Conservation (phyloP, 2,797 vertebrate genomes). For the Gobio occitaniae region DNA sequence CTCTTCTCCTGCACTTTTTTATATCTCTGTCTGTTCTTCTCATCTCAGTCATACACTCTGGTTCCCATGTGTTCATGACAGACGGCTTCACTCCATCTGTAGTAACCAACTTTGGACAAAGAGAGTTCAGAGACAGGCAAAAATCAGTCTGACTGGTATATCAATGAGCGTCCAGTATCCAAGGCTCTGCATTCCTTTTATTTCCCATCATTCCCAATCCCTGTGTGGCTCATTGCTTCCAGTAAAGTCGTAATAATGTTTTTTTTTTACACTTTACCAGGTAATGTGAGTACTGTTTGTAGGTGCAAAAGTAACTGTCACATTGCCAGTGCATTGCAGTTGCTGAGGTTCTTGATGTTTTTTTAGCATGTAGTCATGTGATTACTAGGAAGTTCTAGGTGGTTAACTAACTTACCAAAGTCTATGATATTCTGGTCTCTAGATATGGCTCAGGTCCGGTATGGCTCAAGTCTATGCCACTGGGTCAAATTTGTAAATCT, state of each 20-base stretch:
- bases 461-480: too few relatives aligned
- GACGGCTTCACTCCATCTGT: constrained; percentile 11
- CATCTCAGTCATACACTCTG: constrained; percentile 26
- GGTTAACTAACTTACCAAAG: not conserved
- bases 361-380: too few relatives aligned
- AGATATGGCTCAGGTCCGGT: not conserved
- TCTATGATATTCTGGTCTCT: not conserved
- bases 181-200: not conserved
- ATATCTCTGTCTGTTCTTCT: constrained; percentile 4
- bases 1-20: constrained; percentile 20
- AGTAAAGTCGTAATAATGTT: not conserved
- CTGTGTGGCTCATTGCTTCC: constrained; percentile 8
- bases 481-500: not conserved
- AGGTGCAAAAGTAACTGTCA: not conserved
- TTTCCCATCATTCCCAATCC: not conserved
- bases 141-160: not conserved
- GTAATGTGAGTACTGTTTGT: not conserved
- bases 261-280: not conserved
- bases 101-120: not conserved
- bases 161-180: not conserved
- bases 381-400: not conserved
- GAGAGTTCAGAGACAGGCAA: not conserved
- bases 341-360: too few relatives aligned
- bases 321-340: too few relatives aligned
- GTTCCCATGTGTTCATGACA: constrained; percentile 16